Percentiles rank a stretch among this genome's conserved stretches.
phyloP scores from a whole-genome alignment of 2,797 vertebrate genomes.

The Mus spretus region DNA sequence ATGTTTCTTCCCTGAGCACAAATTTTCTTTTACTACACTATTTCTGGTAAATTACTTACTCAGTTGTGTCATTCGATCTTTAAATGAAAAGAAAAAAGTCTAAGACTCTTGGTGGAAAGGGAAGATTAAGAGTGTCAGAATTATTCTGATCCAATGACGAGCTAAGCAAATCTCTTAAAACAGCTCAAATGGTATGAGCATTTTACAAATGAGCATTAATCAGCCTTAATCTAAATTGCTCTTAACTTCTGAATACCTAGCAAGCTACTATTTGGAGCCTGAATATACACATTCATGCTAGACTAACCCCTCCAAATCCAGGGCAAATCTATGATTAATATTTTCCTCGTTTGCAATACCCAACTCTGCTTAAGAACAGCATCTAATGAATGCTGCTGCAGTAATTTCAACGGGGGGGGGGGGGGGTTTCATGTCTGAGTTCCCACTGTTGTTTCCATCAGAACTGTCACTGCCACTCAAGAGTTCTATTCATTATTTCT shows the following conservation, averaged over 20 bases:
- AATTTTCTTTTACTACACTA: constrained; percentile 68
- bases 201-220: constrained; percentile 86
- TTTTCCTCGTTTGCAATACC: constrained; percentile 50
- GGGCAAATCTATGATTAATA: constrained; percentile 76
- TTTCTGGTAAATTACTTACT: constrained; percentile 83
- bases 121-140: constrained; percentile 85
- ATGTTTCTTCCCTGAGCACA: constrained; percentile 72
- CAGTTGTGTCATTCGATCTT: constrained; percentile 83
- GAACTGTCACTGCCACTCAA: background rate
- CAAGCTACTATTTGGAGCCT: constrained; percentile 83
- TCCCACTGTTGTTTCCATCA: constrained; percentile 11
- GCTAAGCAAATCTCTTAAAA: constrained; percentile 85
- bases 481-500: constrained; percentile 60
- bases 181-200: constrained; percentile 83
- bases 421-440: constrained; percentile 46
- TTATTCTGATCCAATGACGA: constrained; percentile 81
- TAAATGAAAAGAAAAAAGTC: constrained; percentile 77
- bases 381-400: constrained; percentile 25
- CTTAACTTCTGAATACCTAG: constrained; percentile 86
- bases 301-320: constrained; percentile 64
- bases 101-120: constrained; percentile 81
- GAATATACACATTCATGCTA: constrained; percentile 81
- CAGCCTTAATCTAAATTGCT: constrained; percentile 85
- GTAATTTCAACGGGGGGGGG: constrained; percentile 71
- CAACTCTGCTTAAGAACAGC: constrained; percentile 58